phyloP scores from a whole-genome alignment of 2,113 vertebrate genomes.

The Ceyx cyanopectus region DNA sequence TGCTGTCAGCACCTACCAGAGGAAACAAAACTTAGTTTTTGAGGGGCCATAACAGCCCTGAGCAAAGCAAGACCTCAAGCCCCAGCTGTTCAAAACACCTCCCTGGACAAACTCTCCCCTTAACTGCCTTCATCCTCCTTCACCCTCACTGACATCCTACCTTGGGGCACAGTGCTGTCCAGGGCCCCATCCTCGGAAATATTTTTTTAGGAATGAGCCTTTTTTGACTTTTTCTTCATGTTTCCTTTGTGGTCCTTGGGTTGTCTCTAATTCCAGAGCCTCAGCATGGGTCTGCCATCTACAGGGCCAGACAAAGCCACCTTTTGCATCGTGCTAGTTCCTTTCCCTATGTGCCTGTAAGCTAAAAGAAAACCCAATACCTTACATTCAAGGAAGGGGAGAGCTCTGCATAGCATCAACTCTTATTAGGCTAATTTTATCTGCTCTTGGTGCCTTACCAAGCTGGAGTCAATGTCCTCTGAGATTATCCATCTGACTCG shows the following conservation, averaged over 20 bases:
- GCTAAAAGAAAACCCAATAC: not conserved
- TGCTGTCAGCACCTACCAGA: no score
- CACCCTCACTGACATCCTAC: fast-evolving
- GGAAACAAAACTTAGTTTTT: not conserved
- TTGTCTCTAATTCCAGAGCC: not conserved
- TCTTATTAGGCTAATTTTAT: slow-evolving; percentile 70
- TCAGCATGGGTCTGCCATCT: not conserved
- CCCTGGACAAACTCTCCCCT: not conserved
- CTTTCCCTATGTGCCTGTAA: not conserved
- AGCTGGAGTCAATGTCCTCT: slow-evolving; percentile 25
- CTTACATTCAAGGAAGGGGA: not conserved
- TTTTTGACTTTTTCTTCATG: not conserved
- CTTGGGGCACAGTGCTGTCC: not conserved
- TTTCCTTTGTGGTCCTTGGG: not conserved
- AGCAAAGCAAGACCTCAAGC: not conserved
- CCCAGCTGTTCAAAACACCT: fast-evolving
- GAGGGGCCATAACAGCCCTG: not conserved
- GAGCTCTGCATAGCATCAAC: slow-evolving; percentile 56
- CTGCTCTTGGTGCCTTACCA: slow-evolving; percentile 50
- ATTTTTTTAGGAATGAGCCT: not conserved
- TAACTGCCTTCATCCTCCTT: not conserved
- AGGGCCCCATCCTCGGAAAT: not conserved
- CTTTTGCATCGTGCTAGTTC: fast-evolving
- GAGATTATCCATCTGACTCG: slow-evolving; percentile 55
- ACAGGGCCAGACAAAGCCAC: not conserved